Base-by-base conservation (phyloP, 2,888 invertebrate genomes). In the Phyllotreta striolata region DNA sequence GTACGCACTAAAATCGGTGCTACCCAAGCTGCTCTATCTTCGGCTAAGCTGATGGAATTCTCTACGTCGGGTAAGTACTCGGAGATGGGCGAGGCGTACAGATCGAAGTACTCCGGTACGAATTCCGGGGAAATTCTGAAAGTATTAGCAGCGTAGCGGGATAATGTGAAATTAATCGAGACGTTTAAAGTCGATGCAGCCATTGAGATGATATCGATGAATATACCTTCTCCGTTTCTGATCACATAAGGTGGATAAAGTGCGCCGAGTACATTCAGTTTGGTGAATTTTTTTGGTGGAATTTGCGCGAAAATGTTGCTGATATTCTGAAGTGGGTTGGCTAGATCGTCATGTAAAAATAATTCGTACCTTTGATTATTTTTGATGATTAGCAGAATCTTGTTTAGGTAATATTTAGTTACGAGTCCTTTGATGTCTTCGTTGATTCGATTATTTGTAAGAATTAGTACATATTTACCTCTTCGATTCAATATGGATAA, bases 181-280 rank as follows among this genome's bases (percentile, higher is more conserved):
- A 10, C 10, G 9, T n/a, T 10, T 41, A 41, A 41, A 41, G 9
- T 41, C 10, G 9, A n/a, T n/a, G 41, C 41, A 10, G 41, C 41
- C n/a, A 41, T 41, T 41, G 6, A 41, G 9, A 41, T 41, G 10
- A 41, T 41, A 41, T 41, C 41, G 9, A 41, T 41, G 10, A 41
- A 41, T n/a, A 47, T 47, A 10, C 47, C 47, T 14, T 47, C 24
- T 1, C 9, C 13, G 6, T 14, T n/a, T 41, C 8, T 2, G 14
- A 14, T 47, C 14, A 34, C 14, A 8, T 47, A 47, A 12, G 47
- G 47, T 13, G 47, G 47, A 47, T 47, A 47, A 1, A 7, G 14
- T 4, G 14, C 14, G 6, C 6, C 14, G 9, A 47, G n/a, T 6
- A 47, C 47, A 1, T 47, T 47, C 5, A 47, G 24, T 10, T 6